Conservation (phyloP, 2,113 vertebrate genomes). For the Gymnogyps californianus region DNA sequence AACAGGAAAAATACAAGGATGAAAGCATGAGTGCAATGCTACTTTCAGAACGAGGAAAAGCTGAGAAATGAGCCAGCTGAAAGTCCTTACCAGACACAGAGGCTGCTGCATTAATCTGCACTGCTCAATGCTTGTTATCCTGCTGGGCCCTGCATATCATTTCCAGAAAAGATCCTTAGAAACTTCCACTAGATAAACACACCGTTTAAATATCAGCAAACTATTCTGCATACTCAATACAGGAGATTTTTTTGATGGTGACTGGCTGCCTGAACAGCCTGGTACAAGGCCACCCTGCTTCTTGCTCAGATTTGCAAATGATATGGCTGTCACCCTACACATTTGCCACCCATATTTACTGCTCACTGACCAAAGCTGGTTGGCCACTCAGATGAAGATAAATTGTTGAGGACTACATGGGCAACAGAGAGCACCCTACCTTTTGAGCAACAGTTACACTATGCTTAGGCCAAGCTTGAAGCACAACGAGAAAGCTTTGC, state of each 20-base stretch:
- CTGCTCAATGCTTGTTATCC: neutral
- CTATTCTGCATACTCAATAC: neutral
- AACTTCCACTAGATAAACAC: neutral
- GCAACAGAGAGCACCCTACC: neutral
- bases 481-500: neutral
- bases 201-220: neutral
- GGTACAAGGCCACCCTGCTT: neutral
- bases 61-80: neutral
- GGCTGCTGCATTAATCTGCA: neutral
- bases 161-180: neutral
- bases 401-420: neutral
- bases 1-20: neutral
- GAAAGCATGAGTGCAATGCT: neutral
- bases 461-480: neutral
- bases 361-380: neutral
- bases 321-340: neutral
- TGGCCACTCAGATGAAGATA: neutral
- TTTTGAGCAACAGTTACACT: neutral
- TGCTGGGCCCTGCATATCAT: neutral
- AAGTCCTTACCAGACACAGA: neutral
- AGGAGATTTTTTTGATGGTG: neutral
- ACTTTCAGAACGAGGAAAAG: neutral
- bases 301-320: neutral
- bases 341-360: accelerated
- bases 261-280: neutral